These are phyloP conservation scores for Melanophora roralis DNA, from an alignment of 2,888 invertebrate genomes.

Conservation along the genomic window DNA sequence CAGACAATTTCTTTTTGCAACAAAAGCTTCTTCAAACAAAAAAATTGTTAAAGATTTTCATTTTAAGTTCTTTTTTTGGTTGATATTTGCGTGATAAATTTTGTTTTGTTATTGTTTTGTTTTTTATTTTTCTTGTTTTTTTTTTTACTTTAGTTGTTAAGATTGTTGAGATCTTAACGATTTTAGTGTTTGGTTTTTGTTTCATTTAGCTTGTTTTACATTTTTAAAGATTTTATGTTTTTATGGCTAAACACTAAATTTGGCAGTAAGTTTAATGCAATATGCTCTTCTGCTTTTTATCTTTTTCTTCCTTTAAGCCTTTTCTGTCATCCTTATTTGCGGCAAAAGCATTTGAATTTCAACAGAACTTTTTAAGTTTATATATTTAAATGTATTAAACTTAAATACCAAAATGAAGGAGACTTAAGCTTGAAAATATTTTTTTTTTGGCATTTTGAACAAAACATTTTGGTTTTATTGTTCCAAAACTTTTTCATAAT, in stretches of 20 bases:
- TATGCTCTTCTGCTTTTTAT: background rate
- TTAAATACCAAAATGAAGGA: conserved; percentile 14
- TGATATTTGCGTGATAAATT: conserved; percentile 10
- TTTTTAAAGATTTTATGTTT: conserved; percentile 32
- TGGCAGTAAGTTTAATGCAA: conserved; percentile 37
- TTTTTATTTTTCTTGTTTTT: background rate
- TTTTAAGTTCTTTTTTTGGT: conserved; percentile 7
- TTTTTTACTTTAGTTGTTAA: conserved; percentile 36
- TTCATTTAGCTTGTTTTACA: conserved; percentile 61
- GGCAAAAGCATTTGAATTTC: conserved; percentile 67
- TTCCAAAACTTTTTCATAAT: conserved; percentile 67
- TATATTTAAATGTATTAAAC: conserved; percentile 65
- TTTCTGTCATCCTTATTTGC: conserved; percentile 23
- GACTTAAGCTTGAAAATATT: conserved; percentile 15
- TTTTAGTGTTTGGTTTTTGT: conserved; percentile 36
- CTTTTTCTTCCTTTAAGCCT: too few relatives aligned
- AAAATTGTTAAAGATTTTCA: conserved; percentile 33
- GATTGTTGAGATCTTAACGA: conserved; percentile 47
- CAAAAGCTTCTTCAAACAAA: conserved; percentile 60
- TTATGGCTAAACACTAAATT: conserved; percentile 51
- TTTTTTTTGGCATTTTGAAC: conserved; percentile 65
- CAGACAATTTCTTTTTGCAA: conserved; percentile 65
- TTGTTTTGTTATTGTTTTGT: background rate
- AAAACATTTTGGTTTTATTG: conserved; percentile 57
- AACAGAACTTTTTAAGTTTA: conserved; percentile 72